Percentiles rank a stretch among this genome's conserved stretches.
Conservation (phyloP, 2,888 invertebrate species). For the Drosophila mercatorum region DNA sequence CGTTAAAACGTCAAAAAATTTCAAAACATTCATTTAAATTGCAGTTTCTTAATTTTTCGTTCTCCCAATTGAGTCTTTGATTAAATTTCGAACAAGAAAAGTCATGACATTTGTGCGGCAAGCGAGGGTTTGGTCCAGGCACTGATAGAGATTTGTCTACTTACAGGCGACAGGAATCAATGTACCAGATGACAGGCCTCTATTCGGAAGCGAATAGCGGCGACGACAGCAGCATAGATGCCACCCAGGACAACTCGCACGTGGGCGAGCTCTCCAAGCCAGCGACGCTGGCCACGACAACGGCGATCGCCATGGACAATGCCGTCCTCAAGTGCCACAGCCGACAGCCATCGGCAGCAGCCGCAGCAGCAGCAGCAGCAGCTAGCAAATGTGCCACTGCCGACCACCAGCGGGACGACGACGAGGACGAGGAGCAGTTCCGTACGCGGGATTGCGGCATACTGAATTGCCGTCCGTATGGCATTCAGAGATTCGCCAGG, state of each 20-base stretch:
- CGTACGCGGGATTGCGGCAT: slow-evolving; percentile 92
- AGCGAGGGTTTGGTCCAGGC: slow-evolving; percentile 10
- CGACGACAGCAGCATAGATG: slow-evolving; percentile 86
- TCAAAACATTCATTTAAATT: not conserved
- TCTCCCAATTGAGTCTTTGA: slow-evolving; percentile 9
- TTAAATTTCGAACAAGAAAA: slow-evolving; percentile 17
- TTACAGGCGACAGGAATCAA: slow-evolving; percentile 92
- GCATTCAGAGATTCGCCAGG: slow-evolving; percentile 94
- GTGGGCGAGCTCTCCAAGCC: slow-evolving; percentile 43
- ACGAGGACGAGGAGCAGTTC: slow-evolving; percentile 89
- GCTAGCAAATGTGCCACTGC: slow-evolving; percentile 82
- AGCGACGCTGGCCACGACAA: slow-evolving; percentile 8
- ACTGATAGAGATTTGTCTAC: slow-evolving; percentile 30
- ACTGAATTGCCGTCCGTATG: slow-evolving; percentile 92
- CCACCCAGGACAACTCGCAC: slow-evolving; percentile 85
- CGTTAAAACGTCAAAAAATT: slow-evolving; percentile 16
- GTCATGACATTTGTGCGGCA: slow-evolving; percentile 36
- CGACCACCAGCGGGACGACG: slow-evolving; percentile 76
- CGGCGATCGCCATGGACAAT: slow-evolving; percentile 50
- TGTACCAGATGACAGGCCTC: slow-evolving; percentile 94
- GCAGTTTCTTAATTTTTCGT: not conserved
- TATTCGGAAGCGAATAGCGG: slow-evolving; percentile 90
- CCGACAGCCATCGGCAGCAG: slow-evolving; percentile 88
- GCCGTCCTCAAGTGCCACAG: slow-evolving; percentile 90
- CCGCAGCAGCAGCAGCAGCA: slow-evolving; percentile 2